These are phyloP conservation scores for Macaria liturata DNA, from an alignment of 2,888 invertebrate genomes.

Conservation along the genomic window DNA sequence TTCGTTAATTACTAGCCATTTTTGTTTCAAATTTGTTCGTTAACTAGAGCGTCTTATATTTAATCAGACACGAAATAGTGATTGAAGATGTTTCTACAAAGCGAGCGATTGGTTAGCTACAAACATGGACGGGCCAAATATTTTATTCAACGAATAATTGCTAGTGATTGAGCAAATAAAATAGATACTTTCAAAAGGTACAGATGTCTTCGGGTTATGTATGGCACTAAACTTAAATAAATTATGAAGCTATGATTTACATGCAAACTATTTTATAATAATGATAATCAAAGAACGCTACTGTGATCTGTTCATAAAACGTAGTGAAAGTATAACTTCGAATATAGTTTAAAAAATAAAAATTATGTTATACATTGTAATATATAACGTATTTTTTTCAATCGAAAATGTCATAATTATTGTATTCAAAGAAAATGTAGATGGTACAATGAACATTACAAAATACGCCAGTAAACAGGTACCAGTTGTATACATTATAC, in stretches of 20 bases:
- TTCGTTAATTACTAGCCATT: background rate
- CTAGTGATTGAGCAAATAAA: slow-evolving; percentile 58
- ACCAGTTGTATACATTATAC: no score
- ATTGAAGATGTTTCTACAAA: slow-evolving; percentile 36
- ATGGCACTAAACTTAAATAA: slow-evolving; percentile 63
- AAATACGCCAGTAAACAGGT: no score
- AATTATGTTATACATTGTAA: no score
- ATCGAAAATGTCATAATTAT: no score
- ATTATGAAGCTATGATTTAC: slow-evolving; percentile 35
- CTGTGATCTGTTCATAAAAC: background rate
- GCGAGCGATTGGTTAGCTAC: slow-evolving; percentile 49
- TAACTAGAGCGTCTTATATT: slow-evolving; percentile 25
- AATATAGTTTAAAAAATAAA: no score
- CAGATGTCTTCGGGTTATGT: slow-evolving; percentile 59
- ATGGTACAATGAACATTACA: no score
- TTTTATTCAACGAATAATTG: slow-evolving; percentile 14
- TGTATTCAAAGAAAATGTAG: no score
- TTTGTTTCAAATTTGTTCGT: slow-evolving; percentile 3
- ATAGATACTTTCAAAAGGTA: slow-evolving; percentile 40
- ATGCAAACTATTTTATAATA: slow-evolving; percentile 27
- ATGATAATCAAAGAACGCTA: background rate
- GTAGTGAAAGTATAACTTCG: no score
- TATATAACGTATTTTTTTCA: no score
- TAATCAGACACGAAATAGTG: slow-evolving; percentile 3
- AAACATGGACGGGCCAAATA: slow-evolving; percentile 46